These are phyloP conservation scores for Psammodynastes pulverulentus DNA, from an alignment of 2,113 vertebrate genomes.

Conservation along the genomic window DNA sequence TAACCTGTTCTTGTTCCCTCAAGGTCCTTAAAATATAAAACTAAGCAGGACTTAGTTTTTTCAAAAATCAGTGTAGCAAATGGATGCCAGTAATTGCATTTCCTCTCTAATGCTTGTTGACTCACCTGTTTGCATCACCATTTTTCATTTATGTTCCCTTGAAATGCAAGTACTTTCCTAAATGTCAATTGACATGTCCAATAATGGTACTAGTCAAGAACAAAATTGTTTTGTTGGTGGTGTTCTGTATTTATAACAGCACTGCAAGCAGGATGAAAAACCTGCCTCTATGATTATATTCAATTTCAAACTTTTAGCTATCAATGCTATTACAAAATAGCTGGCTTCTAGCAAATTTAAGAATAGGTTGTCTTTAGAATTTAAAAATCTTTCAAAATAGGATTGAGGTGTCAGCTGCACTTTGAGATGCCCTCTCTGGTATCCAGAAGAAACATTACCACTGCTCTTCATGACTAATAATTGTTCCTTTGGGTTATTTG, in stretches of 20 bases:
- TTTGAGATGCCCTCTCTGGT: background rate
- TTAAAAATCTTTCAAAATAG: background rate
- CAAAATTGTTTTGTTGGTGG: background rate
- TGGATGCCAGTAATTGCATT: background rate
- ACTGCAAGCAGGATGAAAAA: background rate
- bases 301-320: background rate
- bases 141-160: background rate
- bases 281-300: background rate
- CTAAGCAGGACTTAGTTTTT: background rate
- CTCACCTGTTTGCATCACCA: background rate
- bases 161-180: background rate
- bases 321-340: background rate
- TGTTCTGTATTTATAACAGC: background rate
- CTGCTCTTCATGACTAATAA: background rate
- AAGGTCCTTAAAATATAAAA: background rate
- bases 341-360: background rate
- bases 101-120: background rate
- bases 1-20: background rate
- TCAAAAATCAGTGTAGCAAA: background rate
- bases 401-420: background rate
- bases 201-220: background rate
- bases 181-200: background rate
- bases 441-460: background rate
- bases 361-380: background rate
- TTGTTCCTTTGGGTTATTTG: background rate